phyloP scores from a whole-genome alignment of 2,797 vertebrate species.

The Pogoniulus pusillus region DNA sequence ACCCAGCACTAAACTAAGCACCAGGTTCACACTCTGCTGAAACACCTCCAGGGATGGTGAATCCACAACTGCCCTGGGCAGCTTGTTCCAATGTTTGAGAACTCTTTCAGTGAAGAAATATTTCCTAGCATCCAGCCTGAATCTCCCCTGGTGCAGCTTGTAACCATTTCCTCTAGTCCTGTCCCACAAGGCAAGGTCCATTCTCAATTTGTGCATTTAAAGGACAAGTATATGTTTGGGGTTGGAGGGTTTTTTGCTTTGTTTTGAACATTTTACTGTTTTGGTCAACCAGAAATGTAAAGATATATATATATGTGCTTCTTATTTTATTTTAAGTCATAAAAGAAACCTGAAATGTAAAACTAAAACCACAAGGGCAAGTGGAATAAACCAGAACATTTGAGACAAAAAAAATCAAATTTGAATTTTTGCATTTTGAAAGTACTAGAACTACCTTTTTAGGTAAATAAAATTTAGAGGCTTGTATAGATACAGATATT shows the following conservation, averaged over 20 bases:
- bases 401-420: not conserved
- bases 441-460: not conserved
- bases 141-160: too few relatives aligned
- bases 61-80: too few relatives aligned
- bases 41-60: too few relatives aligned
- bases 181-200: not conserved
- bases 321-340: not conserved
- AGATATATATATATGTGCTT: not conserved
- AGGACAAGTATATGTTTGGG: not conserved
- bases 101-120: too few relatives aligned
- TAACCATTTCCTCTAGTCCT: too few relatives aligned
- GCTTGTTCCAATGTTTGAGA: too few relatives aligned
- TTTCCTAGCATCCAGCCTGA: too few relatives aligned
- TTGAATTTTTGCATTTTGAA: not conserved
- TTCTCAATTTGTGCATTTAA: not conserved
- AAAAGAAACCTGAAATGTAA: not conserved
- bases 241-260: not conserved
- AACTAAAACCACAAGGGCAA: not conserved
- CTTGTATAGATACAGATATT: not conserved
- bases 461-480: not conserved
- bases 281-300: not conserved
- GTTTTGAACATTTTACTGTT: not conserved
- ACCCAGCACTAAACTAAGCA: too few relatives aligned
- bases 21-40: too few relatives aligned
- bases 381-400: not conserved